Evolutionary conservation across 2,797 vertebrate genomes (phyloP).

Genomic region (Lagocephalus sceleratus): DNA sequence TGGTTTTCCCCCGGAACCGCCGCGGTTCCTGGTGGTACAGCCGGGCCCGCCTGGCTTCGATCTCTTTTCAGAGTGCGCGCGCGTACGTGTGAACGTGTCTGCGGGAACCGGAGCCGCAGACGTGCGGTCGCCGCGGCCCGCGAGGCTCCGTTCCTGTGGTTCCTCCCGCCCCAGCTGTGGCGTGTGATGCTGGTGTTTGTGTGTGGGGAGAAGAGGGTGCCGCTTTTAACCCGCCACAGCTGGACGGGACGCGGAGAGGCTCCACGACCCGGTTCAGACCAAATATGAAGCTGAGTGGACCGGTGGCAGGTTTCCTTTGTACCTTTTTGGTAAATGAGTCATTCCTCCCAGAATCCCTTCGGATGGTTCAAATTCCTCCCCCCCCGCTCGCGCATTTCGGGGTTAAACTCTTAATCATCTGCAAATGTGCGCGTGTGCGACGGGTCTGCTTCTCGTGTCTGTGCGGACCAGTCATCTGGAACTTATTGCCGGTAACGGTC

Average conservation of each 20-base stretch:
- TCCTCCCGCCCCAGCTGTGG: conserved; percentile 42
- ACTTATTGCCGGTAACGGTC: conserved; percentile 26
- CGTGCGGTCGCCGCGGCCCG: conserved; percentile 70
- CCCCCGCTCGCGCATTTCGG: not conserved
- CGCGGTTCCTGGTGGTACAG: conserved; percentile 4
- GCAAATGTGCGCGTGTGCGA: conserved; percentile 16
- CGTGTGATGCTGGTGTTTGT: conserved; percentile 29
- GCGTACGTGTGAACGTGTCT: conserved; percentile 21
- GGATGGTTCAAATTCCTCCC: not conserved
- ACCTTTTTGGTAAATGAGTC: not conserved
- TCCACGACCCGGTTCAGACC: conserved; percentile 4
- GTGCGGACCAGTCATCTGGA: conserved; percentile 39
- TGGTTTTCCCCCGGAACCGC: conserved; percentile 50
- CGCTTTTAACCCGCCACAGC: conserved; percentile 14
- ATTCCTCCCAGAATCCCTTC: not conserved
- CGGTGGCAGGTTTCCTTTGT: no score
- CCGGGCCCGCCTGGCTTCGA: no score
- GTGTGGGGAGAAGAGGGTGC: no score
- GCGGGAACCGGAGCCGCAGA: conserved; percentile 62
- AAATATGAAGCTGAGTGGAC: no score
- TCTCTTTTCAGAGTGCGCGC: conserved; percentile 25
- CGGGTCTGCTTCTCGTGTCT: conserved; percentile 30
- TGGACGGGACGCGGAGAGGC: conserved; percentile 16
- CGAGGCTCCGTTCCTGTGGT: conserved; percentile 52
- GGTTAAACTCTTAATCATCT: conserved; percentile 16